Conservation (phyloP, 1,140 invertebrate species). For the Berghia stephanieae region DNA sequence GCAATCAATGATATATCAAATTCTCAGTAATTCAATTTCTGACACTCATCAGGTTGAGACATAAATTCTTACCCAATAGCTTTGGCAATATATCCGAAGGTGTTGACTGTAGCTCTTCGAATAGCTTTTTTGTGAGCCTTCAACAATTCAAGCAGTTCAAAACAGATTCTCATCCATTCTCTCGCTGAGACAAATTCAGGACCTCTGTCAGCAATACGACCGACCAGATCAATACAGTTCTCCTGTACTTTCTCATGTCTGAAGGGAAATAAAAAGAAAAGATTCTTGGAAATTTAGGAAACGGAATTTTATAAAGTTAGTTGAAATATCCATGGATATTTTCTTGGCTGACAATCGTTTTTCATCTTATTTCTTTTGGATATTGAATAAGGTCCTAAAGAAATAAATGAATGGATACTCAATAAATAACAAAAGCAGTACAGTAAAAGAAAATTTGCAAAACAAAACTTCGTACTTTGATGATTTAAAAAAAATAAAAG, state of each 20-base stretch:
- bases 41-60: not conserved
- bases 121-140: slow-evolving; percentile 99
- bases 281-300: not conserved
- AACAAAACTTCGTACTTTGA: no score
- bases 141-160: slow-evolving; percentile 96
- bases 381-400: no score
- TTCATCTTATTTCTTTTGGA: no score
- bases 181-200: slow-evolving; percentile 98
- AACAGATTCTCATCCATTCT: slow-evolving; percentile 99
- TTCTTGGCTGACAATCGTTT: no score
- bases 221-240: slow-evolving; percentile 99
- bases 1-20: no score
- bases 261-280: slow-evolving; percentile 30
- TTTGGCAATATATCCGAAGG: slow-evolving; percentile 99
- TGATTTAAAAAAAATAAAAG: no score
- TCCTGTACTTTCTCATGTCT: slow-evolving; percentile 91
- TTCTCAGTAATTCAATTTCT: not conserved
- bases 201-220: slow-evolving; percentile 98
- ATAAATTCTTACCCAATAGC: slow-evolving; percentile 82
- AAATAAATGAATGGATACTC: no score
- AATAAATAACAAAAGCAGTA: no score
- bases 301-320: no score
- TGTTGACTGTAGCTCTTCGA: slow-evolving; percentile 97
- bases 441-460: no score
- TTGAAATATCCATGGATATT: no score